Percentiles rank a stretch among this genome's conserved stretches.
Conservation (phyloP, 2,888 invertebrate genomes). For the Zhuqinia jingwanae region DNA sequence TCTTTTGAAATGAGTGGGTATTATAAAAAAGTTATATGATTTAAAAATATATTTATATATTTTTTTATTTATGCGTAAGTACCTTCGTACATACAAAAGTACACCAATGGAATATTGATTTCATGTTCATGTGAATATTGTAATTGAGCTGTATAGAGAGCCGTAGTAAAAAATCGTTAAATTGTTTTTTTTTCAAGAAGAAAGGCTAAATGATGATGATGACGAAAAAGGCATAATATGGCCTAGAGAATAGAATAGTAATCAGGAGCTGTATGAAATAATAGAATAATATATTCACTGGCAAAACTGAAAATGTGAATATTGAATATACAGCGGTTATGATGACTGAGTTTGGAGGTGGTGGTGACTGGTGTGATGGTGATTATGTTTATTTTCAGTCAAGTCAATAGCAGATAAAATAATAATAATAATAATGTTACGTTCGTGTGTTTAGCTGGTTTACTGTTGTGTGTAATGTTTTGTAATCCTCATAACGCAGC, state of each 20-base stretch:
- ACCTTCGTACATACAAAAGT: background rate
- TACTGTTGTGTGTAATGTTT: background rate
- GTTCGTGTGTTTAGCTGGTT: background rate
- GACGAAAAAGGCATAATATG: conserved; percentile 60
- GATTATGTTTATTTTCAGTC: conserved; percentile 1
- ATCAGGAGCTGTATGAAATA: conserved; percentile 39
- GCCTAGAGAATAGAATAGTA: conserved; percentile 61
- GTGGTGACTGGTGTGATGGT: background rate
- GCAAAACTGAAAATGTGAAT: conserved; percentile 2
- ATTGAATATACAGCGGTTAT: no score
- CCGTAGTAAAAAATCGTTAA: conserved; percentile 6
- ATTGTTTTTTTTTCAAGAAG: conserved; percentile 25
- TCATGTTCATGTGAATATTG: conserved; percentile 14
- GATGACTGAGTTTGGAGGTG: background rate
- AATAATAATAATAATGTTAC: background rate
- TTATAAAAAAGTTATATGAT: no score
- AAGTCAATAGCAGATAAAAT: conserved; percentile 30
- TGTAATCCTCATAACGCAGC: conserved; percentile 17
- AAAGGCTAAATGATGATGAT: conserved; percentile 45
- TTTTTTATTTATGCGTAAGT: conserved; percentile 30
- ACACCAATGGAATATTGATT: conserved; percentile 41
- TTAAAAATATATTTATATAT: background rate
- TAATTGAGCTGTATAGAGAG: conserved; percentile 1
- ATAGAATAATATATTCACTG: conserved; percentile 33
- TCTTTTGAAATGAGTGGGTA: background rate